Percentiles rank a stretch among this genome's conserved stretches.
Evolutionary conservation across 37 sponge, comb jelly and placozoan genomes (phyloP).

Genomic region (Halichondria panicea): DNA sequence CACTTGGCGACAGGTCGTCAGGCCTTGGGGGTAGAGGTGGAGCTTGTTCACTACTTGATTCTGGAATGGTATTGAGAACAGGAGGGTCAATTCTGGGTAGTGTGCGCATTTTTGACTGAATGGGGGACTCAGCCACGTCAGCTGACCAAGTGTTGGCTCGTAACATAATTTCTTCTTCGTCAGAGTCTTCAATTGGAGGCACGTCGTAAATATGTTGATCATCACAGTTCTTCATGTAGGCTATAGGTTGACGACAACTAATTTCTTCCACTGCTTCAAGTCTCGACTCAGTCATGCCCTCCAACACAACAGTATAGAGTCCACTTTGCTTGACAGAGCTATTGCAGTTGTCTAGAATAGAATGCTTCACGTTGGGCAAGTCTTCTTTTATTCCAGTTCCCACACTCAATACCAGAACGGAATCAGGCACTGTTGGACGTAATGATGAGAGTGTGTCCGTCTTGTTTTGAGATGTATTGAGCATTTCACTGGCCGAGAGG

Average conservation of each 20-base stretch:
- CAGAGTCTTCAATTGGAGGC: not conserved
- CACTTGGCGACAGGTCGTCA: not conserved
- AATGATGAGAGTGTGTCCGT: not conserved
- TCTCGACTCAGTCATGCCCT: constrained; percentile 19
- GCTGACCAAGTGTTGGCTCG: constrained; percentile 16
- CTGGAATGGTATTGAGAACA: not conserved
- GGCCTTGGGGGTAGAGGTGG: not conserved
- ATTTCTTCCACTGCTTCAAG: constrained; percentile 21
- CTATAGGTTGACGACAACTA: constrained; percentile 6
- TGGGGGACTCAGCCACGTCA: not conserved
- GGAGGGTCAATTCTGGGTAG: not conserved
- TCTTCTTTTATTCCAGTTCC: constrained; percentile 36
- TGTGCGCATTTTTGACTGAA: not conserved
- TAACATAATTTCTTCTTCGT: not conserved
- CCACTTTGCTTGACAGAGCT: not conserved
- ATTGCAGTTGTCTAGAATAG: not conserved
- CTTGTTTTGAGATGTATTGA: not conserved
- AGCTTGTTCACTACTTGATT: not conserved
- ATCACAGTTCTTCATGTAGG: constrained; percentile 19
- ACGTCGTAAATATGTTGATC: constrained; percentile 1
- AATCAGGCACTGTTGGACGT: constrained; percentile 1
- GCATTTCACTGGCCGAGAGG: not conserved
- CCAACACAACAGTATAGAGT: constrained; percentile 37
- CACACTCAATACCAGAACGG: constrained; percentile 31
- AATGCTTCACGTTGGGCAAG: not conserved